These are phyloP conservation scores for Thrips palmi DNA, from an alignment of 1,140 invertebrate species.

Conservation along the genomic window DNA sequence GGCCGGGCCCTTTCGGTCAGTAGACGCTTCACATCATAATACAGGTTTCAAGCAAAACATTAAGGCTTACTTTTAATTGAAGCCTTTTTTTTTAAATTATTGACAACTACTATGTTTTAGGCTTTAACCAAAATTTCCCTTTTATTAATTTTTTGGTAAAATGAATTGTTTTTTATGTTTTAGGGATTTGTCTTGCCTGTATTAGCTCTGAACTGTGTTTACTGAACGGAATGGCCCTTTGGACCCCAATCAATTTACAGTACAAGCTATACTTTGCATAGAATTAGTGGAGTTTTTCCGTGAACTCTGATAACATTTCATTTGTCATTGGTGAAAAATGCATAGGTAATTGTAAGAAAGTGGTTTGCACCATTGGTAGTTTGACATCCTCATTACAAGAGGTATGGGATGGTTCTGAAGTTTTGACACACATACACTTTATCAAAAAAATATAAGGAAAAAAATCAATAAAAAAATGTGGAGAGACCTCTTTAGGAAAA, in stretches of 20 bases:
- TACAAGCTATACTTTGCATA: constrained; percentile 80
- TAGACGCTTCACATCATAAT: no score
- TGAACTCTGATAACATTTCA: constrained; percentile 6
- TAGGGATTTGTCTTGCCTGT: not conserved
- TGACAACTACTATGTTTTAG: not conserved
- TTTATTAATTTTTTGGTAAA: not conserved
- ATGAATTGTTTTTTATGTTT: not conserved
- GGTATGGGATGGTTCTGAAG: no score
- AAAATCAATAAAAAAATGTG: no score
- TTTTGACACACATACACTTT: no score
- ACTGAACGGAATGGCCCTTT: constrained; percentile 11
- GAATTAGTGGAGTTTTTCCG: constrained; percentile 68
- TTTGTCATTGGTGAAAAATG: constrained; percentile 8
- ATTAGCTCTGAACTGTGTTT: constrained; percentile 6
- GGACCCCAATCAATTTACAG: no score
- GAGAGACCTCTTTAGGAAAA: constrained; percentile 44
- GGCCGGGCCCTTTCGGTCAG: no score
- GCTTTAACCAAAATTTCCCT: not conserved
- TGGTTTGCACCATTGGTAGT: no score
- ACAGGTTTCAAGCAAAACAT: no score
- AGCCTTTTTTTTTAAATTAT: not conserved
- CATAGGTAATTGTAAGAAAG: constrained; percentile 6
- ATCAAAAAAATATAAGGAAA: no score
- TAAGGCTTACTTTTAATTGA: no score
- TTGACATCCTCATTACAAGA: no score